phyloP scores from a whole-genome alignment of 2,113 vertebrate species.

The Poeciliopsis prolifica region DNA sequence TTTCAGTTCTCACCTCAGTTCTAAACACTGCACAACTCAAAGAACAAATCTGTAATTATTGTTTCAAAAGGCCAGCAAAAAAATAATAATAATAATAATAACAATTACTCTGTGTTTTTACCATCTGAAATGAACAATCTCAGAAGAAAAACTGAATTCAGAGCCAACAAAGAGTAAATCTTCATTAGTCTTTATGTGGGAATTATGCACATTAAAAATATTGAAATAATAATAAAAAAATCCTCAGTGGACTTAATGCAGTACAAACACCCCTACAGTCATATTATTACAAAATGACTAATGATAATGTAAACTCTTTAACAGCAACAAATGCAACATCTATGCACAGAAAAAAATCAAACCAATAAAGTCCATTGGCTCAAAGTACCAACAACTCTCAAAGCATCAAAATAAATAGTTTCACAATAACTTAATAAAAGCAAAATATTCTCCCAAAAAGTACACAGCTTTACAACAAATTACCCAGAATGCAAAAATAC shows the following conservation, averaged over 20 bases:
- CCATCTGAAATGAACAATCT: constrained; percentile 17
- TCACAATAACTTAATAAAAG: constrained; percentile 6
- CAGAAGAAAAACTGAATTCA: constrained; percentile 2
- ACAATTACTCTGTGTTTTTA: not conserved
- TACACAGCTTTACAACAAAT: constrained; percentile 18
- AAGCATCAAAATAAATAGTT: constrained; percentile 43
- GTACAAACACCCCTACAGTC: constrained; percentile 18
- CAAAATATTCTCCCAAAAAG: constrained; percentile 2
- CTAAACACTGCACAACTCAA: constrained; percentile 64
- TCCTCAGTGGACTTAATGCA: constrained; percentile 12
- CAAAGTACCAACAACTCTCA: constrained; percentile 16
- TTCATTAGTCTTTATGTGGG: constrained; percentile 2
- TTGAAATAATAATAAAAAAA: constrained; percentile 3
- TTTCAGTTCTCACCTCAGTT: constrained; percentile 9
- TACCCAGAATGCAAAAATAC: constrained; percentile 4
- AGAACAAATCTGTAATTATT: constrained; percentile 19
- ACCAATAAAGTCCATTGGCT: constrained; percentile 31
- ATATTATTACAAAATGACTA: constrained; percentile 31
- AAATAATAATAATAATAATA: not conserved
- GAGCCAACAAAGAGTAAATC: constrained; percentile 1
- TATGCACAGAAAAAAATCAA: constrained; percentile 5
- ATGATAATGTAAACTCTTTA: constrained; percentile 50
- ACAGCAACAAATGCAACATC: constrained; percentile 38
- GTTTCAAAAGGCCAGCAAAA: constrained; percentile 10
- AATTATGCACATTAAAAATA: not conserved